These are phyloP conservation scores for Mycogona germanica DNA, from an alignment of 2,888 invertebrate genomes.

Conservation along the genomic window DNA sequence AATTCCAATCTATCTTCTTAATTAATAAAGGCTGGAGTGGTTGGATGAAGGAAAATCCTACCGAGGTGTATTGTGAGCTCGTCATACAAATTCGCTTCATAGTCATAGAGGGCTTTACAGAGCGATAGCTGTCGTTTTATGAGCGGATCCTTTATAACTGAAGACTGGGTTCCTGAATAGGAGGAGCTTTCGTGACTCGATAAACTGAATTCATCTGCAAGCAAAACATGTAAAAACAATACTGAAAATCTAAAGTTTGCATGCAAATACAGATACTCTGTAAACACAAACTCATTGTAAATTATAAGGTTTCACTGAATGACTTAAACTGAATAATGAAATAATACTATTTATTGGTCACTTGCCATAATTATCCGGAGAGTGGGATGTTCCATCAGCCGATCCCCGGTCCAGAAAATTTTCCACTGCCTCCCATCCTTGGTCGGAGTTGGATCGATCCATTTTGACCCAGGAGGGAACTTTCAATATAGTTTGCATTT, in stretches of 20 bases:
- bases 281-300: neutral
- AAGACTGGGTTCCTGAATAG: conserved; percentile 12
- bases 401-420: conserved; percentile 63
- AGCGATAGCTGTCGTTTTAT: conserved; percentile 14
- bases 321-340: neutral
- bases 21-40: neutral
- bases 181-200: conserved; percentile 47
- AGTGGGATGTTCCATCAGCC: conserved; percentile 50
- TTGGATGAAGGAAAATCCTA: conserved; percentile 28
- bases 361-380: conserved; percentile 28
- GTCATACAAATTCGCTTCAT: conserved; percentile 74
- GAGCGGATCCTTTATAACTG: conserved; percentile 6
- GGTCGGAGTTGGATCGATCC: conserved; percentile 32
- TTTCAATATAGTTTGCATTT: conserved; percentile 34
- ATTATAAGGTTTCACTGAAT: neutral
- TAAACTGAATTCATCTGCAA: conserved; percentile 59
- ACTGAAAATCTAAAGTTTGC: too few relatives aligned
- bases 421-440: conserved; percentile 41
- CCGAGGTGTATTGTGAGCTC: conserved; percentile 63
- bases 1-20: neutral
- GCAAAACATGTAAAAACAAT: too few relatives aligned
- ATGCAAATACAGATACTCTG: conserved; percentile 12
- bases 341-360: neutral
- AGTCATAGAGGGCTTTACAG: conserved; percentile 76
- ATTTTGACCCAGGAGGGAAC: conserved; percentile 60